Conservation (phyloP, 2,113 vertebrate species). For the Bostrychus sinensis region DNA sequence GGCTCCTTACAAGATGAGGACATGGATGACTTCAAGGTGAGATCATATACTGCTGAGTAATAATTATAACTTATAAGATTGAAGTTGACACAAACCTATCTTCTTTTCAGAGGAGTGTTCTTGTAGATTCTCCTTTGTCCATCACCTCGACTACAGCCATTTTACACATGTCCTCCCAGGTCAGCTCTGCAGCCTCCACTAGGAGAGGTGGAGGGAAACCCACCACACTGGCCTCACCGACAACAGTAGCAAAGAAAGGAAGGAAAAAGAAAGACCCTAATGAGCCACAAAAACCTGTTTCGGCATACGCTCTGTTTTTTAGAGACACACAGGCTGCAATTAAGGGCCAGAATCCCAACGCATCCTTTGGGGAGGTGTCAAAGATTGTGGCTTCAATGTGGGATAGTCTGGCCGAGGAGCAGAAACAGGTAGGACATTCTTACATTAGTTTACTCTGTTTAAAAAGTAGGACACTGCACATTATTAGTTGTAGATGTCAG, state of each 20-base stretch:
- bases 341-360: conserved; percentile 93
- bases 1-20: conserved; percentile 89
- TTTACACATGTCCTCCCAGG: conserved; percentile 58
- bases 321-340: conserved; percentile 93
- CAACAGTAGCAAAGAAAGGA: conserved; percentile 69
- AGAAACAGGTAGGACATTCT: conserved; percentile 84
- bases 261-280: conserved; percentile 92
- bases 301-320: conserved; percentile 92
- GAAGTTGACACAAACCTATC: background rate
- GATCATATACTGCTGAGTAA: background rate
- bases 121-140: conserved; percentile 76
- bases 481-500: background rate
- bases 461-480: background rate
- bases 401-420: conserved; percentile 93
- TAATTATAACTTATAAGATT: background rate
- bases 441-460: background rate
- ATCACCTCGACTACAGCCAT: conserved; percentile 69
- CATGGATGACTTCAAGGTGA: conserved; percentile 88
- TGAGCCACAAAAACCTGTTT: conserved; percentile 91
- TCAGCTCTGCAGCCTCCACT: conserved; percentile 50
- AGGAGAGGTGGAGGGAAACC: conserved; percentile 74
- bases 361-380: conserved; percentile 92
- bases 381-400: conserved; percentile 96
- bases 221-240: conserved; percentile 15
- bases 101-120: conserved; percentile 70